These are phyloP conservation scores for Euclidia mi DNA, from an alignment of 2,888 invertebrate genomes.

Conservation along the genomic window DNA sequence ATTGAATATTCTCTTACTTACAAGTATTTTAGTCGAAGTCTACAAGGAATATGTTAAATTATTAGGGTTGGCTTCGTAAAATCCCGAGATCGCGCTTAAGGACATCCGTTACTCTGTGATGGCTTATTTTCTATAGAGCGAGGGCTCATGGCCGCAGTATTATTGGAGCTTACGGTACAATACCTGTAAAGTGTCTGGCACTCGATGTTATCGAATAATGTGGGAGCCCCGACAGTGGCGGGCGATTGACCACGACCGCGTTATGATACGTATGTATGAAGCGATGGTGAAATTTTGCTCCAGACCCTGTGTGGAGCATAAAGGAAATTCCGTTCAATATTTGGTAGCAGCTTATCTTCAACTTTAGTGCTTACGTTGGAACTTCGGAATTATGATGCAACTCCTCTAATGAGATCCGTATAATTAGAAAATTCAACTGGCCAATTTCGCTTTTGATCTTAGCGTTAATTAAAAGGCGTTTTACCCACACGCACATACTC, in stretches of 20 bases:
- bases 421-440: too few species aligned
- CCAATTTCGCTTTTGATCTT: too few species aligned
- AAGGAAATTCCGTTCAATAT: slow-evolving; percentile 33
- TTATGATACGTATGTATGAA: slow-evolving; percentile 16
- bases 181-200: slow-evolving; percentile 60
- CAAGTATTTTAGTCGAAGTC: slow-evolving; percentile 41
- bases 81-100: slow-evolving; percentile 35
- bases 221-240: slow-evolving; percentile 50
- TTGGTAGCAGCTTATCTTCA: slow-evolving; percentile 24
- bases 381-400: too few species aligned
- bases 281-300: slow-evolving; percentile 40
- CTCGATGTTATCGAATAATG: slow-evolving; percentile 59
- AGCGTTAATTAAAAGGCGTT: too few species aligned
- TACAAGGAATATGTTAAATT: slow-evolving; percentile 52
- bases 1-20: slow-evolving; percentile 51
- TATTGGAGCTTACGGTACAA: slow-evolving; percentile 54
- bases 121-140: slow-evolving; percentile 45
- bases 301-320: slow-evolving; percentile 16
- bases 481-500: too few species aligned
- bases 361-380: background rate
- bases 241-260: slow-evolving; percentile 54
- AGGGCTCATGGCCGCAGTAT: slow-evolving; percentile 29
- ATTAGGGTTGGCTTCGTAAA: slow-evolving; percentile 50
- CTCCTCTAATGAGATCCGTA: too few species aligned
- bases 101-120: slow-evolving; percentile 44